A percentile compares a stretch with the other conserved stretches of the same genome.
These are phyloP conservation scores for Sebastes hopkinsi DNA, from an alignment of 2,797 vertebrate species.

Conservation along the genomic window DNA sequence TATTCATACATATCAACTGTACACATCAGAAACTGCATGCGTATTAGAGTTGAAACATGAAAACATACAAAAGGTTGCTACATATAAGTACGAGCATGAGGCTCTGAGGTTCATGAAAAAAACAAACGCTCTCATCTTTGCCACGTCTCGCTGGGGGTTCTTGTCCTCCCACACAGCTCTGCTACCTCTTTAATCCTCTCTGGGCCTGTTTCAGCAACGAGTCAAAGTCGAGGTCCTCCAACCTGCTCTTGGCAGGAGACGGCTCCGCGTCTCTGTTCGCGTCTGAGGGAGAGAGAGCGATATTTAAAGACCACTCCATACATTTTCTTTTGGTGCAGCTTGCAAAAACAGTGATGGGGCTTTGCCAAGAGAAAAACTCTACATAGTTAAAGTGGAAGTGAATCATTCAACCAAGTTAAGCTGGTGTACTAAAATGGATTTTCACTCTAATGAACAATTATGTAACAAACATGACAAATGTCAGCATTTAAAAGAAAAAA, in stretches of 20 bases:
- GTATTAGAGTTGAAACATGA: conserved; percentile 27
- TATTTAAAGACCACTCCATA: background rate
- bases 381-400: background rate
- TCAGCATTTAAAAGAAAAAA: no score
- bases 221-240: conserved; percentile 92
- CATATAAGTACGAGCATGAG: conserved; percentile 32
- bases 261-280: conserved; percentile 86
- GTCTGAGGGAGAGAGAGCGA: conserved; percentile 77
- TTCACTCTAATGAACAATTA: no score
- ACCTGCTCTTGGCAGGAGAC: conserved; percentile 81
- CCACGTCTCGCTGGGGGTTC: background rate
- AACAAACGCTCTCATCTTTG: background rate
- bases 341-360: background rate
- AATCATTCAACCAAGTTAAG: no score
- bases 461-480: no score
- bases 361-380: background rate
- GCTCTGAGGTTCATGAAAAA: conserved; percentile 41
- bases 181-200: conserved; percentile 88
- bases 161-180: background rate
- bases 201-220: conserved; percentile 95
- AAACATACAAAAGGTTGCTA: conserved; percentile 49
- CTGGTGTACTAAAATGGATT: no score
- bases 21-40: conserved; percentile 43
- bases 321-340: no score
- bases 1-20: conserved; percentile 16